phyloP scores from a whole-genome alignment of 2,113 vertebrate species.

The Spilogale gracilis region DNA sequence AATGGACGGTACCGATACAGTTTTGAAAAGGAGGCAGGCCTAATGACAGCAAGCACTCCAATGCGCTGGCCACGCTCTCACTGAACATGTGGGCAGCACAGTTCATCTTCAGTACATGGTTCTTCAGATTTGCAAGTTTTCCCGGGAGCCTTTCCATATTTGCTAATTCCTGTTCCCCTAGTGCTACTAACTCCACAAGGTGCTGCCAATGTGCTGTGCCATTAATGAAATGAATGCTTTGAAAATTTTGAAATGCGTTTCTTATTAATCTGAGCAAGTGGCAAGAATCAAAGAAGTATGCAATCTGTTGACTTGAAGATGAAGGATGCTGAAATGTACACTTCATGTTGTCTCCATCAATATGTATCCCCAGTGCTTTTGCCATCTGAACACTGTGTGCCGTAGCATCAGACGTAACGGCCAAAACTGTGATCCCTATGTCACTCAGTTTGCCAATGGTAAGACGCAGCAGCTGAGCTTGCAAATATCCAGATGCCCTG shows the following conservation, averaged over 20 bases:
- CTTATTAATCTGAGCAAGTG: conserved; percentile 79
- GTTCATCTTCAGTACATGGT: conserved; percentile 80
- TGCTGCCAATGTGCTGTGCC: conserved; percentile 81
- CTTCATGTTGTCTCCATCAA: conserved; percentile 61
- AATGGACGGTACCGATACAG: conserved; percentile 76
- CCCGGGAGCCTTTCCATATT: not conserved
- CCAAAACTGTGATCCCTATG: conserved; percentile 76
- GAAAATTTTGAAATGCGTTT: conserved; percentile 83
- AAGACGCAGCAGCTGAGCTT: conserved; percentile 85
- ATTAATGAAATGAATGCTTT: conserved; percentile 62
- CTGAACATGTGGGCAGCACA: conserved; percentile 81
- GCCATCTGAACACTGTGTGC: conserved; percentile 70
- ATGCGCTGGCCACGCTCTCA: conserved; percentile 36
- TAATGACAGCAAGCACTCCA: conserved; percentile 80
- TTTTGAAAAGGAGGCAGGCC: conserved; percentile 82
- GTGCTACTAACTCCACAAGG: conserved; percentile 72
- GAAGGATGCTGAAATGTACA: conserved; percentile 84
- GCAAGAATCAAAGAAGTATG: conserved; percentile 79
- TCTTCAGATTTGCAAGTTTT: not conserved
- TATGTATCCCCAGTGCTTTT: conserved; percentile 80
- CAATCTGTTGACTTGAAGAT: conserved; percentile 65
- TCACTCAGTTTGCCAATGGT: conserved; percentile 82
- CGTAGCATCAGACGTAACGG: conserved; percentile 73
- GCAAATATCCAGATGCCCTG: conserved; percentile 40
- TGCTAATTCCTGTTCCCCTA: conserved; percentile 60